Conservation (phyloP, 2,113 vertebrate species). For the Raja brachyura region DNA sequence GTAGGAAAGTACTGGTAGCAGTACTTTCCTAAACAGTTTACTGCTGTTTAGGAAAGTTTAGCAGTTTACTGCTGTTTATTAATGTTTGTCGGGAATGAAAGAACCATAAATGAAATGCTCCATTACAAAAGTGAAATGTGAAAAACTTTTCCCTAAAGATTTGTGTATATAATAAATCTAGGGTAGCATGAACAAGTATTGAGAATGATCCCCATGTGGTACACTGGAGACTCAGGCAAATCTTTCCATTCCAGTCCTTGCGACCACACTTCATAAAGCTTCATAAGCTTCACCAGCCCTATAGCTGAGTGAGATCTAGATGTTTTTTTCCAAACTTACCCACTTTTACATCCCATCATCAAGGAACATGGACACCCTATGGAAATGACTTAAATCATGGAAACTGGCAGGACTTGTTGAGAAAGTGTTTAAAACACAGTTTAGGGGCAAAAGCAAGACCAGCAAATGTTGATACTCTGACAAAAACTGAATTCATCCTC, state of each 20-base stretch:
- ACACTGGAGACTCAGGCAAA: background rate
- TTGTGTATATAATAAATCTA: background rate
- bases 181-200: background rate
- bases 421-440: too few relatives aligned
- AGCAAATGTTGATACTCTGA: too few relatives aligned
- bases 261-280: background rate
- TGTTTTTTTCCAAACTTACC: background rate
- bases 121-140: background rate
- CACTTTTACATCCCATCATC: background rate
- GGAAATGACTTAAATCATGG: too few relatives aligned
- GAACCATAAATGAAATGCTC: background rate
- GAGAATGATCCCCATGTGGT: background rate
- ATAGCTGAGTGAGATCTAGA: background rate
- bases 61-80: background rate
- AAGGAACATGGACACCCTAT: too few relatives aligned
- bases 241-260: too few relatives aligned
- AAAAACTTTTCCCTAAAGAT: background rate
- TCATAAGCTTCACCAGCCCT: background rate
- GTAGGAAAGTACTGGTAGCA: background rate
- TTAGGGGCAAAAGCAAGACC: too few relatives aligned
- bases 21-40: too few relatives aligned
- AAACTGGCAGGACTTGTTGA: too few relatives aligned
- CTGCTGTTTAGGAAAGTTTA: background rate
- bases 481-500: too few relatives aligned
- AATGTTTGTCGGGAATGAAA: background rate